Conservation (phyloP, 2,797 vertebrate genomes). For the Manis pentadactyla region DNA sequence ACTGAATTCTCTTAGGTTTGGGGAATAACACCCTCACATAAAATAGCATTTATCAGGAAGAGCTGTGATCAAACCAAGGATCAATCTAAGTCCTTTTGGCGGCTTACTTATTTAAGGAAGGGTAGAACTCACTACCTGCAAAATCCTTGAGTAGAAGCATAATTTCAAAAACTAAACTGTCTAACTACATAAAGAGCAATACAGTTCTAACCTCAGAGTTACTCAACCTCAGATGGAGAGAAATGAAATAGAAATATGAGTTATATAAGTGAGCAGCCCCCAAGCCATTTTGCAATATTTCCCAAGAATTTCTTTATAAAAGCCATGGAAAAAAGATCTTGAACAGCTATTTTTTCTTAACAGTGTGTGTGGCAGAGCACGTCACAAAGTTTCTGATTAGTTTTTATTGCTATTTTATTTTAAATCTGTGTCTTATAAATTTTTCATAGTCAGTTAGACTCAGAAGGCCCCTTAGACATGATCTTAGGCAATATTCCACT, state of each 20-base stretch:
- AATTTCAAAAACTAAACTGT: constrained; percentile 57
- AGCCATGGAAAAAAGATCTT: constrained; percentile 48
- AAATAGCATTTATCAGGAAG: background rate
- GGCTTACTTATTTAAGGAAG: constrained; percentile 48
- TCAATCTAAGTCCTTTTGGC: background rate
- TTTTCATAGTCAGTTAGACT: constrained; percentile 62
- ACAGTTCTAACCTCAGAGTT: constrained; percentile 65
- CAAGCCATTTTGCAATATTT: constrained; percentile 59
- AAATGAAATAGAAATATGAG: constrained; percentile 63
- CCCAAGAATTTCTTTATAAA: constrained; percentile 61
- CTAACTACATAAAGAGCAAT: constrained; percentile 65
- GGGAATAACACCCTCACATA: background rate
- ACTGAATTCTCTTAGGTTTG: constrained; percentile 6
- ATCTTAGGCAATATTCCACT: background rate
- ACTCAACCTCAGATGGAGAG: constrained; percentile 59
- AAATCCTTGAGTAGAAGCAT: constrained; percentile 52
- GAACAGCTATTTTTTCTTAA: constrained; percentile 54
- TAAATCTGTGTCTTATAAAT: constrained; percentile 59
- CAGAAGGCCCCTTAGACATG: background rate
- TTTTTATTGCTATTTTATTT: constrained; percentile 64
- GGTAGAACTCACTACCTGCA: background rate
- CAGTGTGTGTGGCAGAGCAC: constrained; percentile 63
- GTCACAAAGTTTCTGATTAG: constrained; percentile 51
- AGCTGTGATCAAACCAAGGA: constrained; percentile 5
- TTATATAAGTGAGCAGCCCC: constrained; percentile 61